A percentile compares a stretch with the other conserved stretches of the same genome.
phyloP scores from a whole-genome alignment of 1,140 invertebrate species.

The Phenacoccus solenopsis region DNA sequence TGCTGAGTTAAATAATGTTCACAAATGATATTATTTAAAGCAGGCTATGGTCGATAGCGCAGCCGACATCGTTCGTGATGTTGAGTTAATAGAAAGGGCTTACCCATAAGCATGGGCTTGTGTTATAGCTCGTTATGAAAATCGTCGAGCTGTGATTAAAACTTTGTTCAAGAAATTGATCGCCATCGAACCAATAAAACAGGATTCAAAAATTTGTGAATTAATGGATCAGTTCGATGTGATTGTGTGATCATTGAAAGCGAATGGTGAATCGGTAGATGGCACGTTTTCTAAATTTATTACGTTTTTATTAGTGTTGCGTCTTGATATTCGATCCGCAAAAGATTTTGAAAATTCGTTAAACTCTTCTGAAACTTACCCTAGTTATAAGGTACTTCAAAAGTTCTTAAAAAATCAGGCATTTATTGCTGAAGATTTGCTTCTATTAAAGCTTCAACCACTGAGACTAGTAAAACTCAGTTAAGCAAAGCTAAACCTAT shows the following conservation, averaged over 20 bases:
- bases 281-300: not conserved
- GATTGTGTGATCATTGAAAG: not conserved
- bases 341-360: not conserved
- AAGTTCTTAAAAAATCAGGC: not conserved
- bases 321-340: not conserved
- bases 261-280: not conserved
- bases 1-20: not conserved
- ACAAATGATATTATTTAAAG: not conserved
- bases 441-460: not conserved
- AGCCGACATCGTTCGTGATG: not conserved
- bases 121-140: not conserved
- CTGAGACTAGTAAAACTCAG: not conserved
- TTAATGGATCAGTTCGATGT: not conserved
- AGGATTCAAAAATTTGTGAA: not conserved
- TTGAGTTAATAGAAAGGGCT: not conserved
- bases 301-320: not conserved
- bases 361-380: not conserved
- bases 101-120: not conserved
- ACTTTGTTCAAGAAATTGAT: not conserved
- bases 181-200: not conserved
- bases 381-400: not conserved
- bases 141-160: not conserved
- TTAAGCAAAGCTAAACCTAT: not conserved
- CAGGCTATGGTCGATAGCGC: not conserved
- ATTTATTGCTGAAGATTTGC: not conserved